Percentiles rank a stretch among this genome's conserved stretches.
Evolutionary conservation across 2,113 vertebrate genomes (phyloP).

Genomic region (Uria aalge): DNA sequence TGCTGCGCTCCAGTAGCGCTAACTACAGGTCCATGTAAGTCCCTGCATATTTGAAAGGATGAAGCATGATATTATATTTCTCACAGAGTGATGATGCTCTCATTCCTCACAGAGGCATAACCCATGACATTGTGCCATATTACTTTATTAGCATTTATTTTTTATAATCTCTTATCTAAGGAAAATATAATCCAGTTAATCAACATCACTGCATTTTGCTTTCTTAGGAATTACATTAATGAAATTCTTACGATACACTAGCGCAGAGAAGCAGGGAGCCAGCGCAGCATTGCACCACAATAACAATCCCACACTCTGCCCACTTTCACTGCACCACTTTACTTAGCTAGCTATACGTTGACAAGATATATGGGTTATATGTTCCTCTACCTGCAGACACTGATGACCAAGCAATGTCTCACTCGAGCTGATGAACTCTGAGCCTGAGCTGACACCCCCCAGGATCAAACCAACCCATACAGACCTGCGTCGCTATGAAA

Average conservation of each 20-base stretch:
- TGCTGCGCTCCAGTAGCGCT: neutral
- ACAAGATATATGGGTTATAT: neutral
- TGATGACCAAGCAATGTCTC: neutral
- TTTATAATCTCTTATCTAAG: conserved; percentile 13
- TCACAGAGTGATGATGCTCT: neutral
- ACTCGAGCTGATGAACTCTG: neutral
- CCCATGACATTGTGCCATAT: conserved; percentile 10
- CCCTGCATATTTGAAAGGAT: neutral
- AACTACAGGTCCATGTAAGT: neutral
- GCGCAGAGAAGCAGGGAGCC: neutral
- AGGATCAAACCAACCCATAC: neutral
- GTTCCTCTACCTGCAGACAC: neutral
- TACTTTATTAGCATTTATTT: conserved; percentile 43
- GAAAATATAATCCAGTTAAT: conserved; percentile 46
- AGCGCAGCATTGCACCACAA: rapidly evolving
- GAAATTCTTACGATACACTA: neutral
- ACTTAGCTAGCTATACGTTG: neutral
- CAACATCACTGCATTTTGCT: conserved; percentile 16
- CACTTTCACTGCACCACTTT: neutral
- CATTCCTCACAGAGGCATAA: conserved; percentile 8
- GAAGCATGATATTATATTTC: neutral
- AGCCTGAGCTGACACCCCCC: neutral
- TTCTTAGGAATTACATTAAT: conserved; percentile 33
- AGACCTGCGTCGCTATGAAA: rapidly evolving
- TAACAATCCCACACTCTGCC: neutral